phyloP scores from a whole-genome alignment of 2,888 invertebrate genomes.

The Eilema depressum region DNA sequence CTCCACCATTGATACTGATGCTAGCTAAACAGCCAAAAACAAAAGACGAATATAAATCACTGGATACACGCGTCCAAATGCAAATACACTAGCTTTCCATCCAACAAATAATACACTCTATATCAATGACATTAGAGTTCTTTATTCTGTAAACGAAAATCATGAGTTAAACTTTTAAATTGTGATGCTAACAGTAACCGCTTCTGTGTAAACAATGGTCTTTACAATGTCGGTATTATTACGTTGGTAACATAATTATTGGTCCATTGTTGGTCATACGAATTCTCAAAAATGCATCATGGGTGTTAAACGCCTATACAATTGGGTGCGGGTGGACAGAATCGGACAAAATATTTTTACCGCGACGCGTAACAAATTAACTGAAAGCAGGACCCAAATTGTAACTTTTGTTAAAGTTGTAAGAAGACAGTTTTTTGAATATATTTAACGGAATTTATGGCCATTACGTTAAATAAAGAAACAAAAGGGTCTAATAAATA shows the following conservation, averaged over 20 bases:
- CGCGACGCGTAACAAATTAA: slow-evolving; percentile 77
- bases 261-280: slow-evolving; percentile 68
- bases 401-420: slow-evolving; percentile 34
- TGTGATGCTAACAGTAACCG: slow-evolving; percentile 66
- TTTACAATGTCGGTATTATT: slow-evolving; percentile 78
- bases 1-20: slow-evolving; percentile 77
- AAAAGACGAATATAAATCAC: slow-evolving; percentile 85
- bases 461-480: slow-evolving; percentile 35
- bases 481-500: slow-evolving; percentile 34
- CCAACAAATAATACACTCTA: slow-evolving; percentile 51
- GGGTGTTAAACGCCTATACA: slow-evolving; percentile 70
- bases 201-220: slow-evolving; percentile 81
- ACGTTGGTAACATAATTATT: slow-evolving; percentile 81
- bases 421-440: slow-evolving; percentile 17
- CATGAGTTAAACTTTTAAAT: slow-evolving; percentile 44
- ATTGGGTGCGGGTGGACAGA: slow-evolving; percentile 66
- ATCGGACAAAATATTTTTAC: slow-evolving; percentile 82
- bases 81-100: slow-evolving; percentile 53
- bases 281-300: slow-evolving; percentile 76
- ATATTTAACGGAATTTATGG: slow-evolving; percentile 39
- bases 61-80: slow-evolving; percentile 69
- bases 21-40: slow-evolving; percentile 84
- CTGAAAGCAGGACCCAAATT: slow-evolving; percentile 57
- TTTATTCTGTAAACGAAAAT: slow-evolving; percentile 19
- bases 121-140: slow-evolving; percentile 47